Percentiles rank a stretch among this genome's conserved stretches.
These are phyloP conservation scores for Brachyrhaphis roseni DNA, from an alignment of 2,797 vertebrate genomes.

Conservation along the genomic window DNA sequence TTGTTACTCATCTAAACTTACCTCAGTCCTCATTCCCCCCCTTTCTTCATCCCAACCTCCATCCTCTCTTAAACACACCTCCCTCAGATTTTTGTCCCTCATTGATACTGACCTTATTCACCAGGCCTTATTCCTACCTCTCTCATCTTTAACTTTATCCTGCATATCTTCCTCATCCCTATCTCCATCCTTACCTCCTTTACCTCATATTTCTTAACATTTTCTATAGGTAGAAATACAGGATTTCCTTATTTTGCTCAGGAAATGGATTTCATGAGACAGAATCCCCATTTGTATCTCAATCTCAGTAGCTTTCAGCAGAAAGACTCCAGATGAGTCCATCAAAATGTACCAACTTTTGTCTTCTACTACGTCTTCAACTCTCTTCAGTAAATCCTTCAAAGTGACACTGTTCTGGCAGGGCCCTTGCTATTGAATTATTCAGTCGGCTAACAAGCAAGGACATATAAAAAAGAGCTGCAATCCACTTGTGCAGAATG, in stretches of 20 bases:
- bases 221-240: background rate
- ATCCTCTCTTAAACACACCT: background rate
- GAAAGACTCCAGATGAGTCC: background rate
- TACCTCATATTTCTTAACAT: background rate
- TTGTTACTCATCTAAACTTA: background rate
- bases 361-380: background rate
- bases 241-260: background rate
- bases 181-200: background rate
- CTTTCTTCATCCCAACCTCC: background rate
- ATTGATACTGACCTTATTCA: background rate
- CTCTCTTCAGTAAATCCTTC: background rate
- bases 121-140: background rate
- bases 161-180: background rate
- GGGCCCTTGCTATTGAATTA: background rate
- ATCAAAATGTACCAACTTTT: background rate
- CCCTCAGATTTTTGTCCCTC: background rate
- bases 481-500: background rate
- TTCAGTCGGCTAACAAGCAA: background rate
- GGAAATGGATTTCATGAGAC: background rate
- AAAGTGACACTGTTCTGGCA: background rate
- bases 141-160: background rate
- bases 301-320: background rate
- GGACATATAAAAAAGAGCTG: background rate
- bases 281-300: background rate
- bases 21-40: background rate